These are phyloP conservation scores for Aselliscus stoliczkanus DNA, from an alignment of 2,797 vertebrate species.

Conservation along the genomic window DNA sequence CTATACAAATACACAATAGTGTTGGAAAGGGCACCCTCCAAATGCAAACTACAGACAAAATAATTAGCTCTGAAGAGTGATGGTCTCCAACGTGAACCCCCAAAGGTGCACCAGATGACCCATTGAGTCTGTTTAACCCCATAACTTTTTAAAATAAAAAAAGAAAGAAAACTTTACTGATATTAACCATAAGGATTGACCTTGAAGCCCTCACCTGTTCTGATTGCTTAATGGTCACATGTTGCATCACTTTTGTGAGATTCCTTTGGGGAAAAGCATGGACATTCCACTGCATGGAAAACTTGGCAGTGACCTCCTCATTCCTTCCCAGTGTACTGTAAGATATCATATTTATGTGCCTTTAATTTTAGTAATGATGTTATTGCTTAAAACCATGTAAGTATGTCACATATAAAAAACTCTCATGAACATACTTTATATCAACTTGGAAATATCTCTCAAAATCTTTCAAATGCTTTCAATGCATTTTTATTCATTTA, in stretches of 20 bases:
- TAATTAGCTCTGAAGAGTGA: not conserved
- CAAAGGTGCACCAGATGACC: not conserved
- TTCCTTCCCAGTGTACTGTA: not conserved
- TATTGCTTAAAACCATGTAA: slow-evolving; percentile 10
- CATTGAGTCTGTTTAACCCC: not conserved
- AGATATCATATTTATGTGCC: not conserved
- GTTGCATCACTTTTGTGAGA: not conserved
- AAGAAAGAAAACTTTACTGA: not conserved
- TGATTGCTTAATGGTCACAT: not conserved
- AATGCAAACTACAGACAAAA: not conserved
- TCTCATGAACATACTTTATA: not conserved
- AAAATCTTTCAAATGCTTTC: slow-evolving; percentile 25
- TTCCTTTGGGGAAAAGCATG: not conserved
- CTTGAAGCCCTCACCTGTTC: not conserved
- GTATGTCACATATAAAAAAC: not conserved
- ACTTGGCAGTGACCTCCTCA: not conserved
- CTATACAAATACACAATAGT: not conserved
- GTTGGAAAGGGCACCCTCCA: not conserved
- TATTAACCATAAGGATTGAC: not conserved
- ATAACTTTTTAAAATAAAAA: not conserved
- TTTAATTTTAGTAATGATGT: not conserved
- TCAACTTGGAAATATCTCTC: slow-evolving; percentile 29
- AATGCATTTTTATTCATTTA: slow-evolving; percentile 50
- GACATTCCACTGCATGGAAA: not conserved
- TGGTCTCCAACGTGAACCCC: not conserved